A percentile compares a stretch with the other conserved stretches of the same genome.
Conservation (phyloP, 2,797 vertebrate genomes). For the Euthynnus affinis region DNA sequence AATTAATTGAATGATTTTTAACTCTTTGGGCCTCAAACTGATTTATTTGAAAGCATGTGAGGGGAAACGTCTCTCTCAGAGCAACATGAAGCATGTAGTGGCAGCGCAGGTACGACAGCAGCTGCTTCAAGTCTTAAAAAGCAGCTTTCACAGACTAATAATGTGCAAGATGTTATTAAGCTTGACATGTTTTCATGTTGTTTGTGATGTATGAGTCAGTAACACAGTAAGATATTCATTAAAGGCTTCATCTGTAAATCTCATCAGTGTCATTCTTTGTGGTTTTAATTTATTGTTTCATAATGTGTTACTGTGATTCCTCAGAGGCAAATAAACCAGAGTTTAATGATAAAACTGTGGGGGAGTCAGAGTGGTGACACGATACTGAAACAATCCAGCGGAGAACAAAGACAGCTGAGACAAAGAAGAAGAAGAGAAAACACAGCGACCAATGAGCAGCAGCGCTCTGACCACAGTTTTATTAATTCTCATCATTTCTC, state of each 20-base stretch:
- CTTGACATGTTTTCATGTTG: constrained; percentile 37
- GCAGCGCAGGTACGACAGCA: no score
- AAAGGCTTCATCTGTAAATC: constrained; percentile 15
- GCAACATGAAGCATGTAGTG: no score
- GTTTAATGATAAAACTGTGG: constrained; percentile 7
- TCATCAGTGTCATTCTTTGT: constrained; percentile 41
- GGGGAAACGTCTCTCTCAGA: no score
- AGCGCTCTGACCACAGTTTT: not conserved
- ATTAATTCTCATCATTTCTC: constrained; percentile 51
- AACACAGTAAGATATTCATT: constrained; percentile 17
- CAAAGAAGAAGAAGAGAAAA: constrained; percentile 25
- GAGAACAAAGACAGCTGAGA: not conserved
- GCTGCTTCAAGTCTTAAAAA: no score
- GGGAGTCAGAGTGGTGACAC: not conserved
- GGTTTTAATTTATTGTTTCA: constrained; percentile 44
- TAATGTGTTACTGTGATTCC: constrained; percentile 23
- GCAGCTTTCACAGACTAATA: not conserved
- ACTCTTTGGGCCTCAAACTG: no score
- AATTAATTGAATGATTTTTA: no score
- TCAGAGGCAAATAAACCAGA: constrained; percentile 10
- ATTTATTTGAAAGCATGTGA: no score
- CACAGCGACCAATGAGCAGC: constrained; percentile 6
- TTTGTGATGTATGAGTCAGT: no score
- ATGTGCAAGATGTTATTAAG: not conserved
- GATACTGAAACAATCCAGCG: constrained; percentile 2